phyloP scores from a whole-genome alignment of 2,888 invertebrate genomes.

The Ormia ochracea region DNA sequence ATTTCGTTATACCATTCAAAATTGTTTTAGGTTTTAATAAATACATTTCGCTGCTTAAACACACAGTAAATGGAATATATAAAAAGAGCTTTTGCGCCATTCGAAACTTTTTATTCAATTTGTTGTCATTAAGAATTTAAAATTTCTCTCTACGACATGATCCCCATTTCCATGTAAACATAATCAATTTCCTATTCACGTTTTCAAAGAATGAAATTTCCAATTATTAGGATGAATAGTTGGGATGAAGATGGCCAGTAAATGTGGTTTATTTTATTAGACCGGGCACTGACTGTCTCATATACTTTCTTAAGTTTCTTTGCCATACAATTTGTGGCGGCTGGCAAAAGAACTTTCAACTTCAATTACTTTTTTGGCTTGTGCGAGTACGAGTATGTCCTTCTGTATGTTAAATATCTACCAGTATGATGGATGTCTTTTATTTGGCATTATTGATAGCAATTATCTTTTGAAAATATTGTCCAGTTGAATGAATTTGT shows the following conservation, averaged over 20 bases:
- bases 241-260: slow-evolving; percentile 1
- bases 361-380: slow-evolving; percentile 41
- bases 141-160: neutral
- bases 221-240: slow-evolving; percentile 19
- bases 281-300: slow-evolving; percentile 17
- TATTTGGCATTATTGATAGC: slow-evolving; percentile 71
- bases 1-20: too few species aligned
- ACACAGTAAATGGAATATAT: too few species aligned
- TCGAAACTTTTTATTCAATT: too few species aligned
- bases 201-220: slow-evolving; percentile 31
- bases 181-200: slow-evolving; percentile 42
- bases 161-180: neutral
- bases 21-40: too few species aligned
- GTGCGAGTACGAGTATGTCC: neutral
- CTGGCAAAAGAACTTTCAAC: slow-evolving; percentile 44
- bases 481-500: slow-evolving; percentile 63
- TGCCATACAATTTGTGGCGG: slow-evolving; percentile 40
- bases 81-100: neutral
- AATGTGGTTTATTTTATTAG: slow-evolving; percentile 50
- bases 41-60: too few species aligned
- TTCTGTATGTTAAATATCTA: neutral
- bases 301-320: slow-evolving; percentile 30
- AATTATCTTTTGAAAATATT: slow-evolving; percentile 72
- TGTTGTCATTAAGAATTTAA: too few species aligned
- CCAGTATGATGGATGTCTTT: slow-evolving; percentile 26